Evolutionary conservation across 2,113 vertebrate species (phyloP), one percentile per base, ranked within the genome.

Genomic region (Galbula dea): DNA sequence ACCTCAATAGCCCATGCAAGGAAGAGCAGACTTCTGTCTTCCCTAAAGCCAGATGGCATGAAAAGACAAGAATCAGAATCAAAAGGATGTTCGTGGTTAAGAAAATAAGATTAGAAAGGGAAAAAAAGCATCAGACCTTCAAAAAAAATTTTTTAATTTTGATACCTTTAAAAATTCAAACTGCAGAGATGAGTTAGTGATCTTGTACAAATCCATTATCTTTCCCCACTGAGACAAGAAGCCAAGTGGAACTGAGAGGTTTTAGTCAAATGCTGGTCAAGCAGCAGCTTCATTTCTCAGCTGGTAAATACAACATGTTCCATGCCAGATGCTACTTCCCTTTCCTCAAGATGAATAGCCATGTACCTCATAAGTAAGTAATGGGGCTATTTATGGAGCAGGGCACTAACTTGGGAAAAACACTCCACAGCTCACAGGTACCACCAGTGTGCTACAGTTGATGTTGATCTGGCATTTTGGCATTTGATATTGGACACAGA

Each of bases 191-290:
- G 96, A 88, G 87, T 95, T 96, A 93, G 93, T 92, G 94, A 97
- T 91, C 59, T n/a, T 97, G 94, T 94, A 95, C 97, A 98, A 98
- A 98, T 94, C 80, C 96, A 94, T 86, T 95, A 95, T 98, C 96
- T 97, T 96, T 96, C 97, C 95, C 57, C 94, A 97, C 77, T 67
- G 86, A 86, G 72, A 93, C 96, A 92, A 97, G 97, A 97, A 97
- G 92, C 71, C 54, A 90, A 94, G 92, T 80, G 91, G 91, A 96
- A 96, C 91, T 90, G 96, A 96, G 94, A 89, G 87, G 86, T 55
- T 90, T 96, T 83, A 94, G 86, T 88, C 87, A 83, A 85, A 78
- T 0, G 0, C 37, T 82, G 94, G 96, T 93, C 93, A 89, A 96
- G 86, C n/a, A 91, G 90, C 65, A 93, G 82, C 51, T 94, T 95